Percentiles rank a stretch among this genome's conserved stretches.
Evolutionary conservation across 2,888 invertebrate genomes (phyloP).

Genomic region (Zootermopsis nevadensis): DNA sequence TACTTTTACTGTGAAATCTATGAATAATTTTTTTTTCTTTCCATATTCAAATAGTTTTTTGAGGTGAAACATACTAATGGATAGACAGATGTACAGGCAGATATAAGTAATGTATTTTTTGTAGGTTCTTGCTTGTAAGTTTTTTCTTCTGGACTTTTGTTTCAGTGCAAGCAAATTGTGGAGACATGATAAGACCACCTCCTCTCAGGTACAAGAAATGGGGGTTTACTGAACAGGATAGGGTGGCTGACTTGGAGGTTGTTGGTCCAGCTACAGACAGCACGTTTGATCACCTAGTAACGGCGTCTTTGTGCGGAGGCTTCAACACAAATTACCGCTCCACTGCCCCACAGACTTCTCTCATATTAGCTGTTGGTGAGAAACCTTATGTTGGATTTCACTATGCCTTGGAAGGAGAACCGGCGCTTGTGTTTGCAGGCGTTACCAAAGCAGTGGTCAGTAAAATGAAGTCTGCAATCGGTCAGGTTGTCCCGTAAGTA

Average conservation of each 20-base stretch:
- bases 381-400: slow-evolving; percentile 91
- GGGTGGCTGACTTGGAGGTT: slow-evolving; percentile 80
- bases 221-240: slow-evolving; percentile 82
- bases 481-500: slow-evolving; percentile 74
- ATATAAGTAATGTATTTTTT: no score
- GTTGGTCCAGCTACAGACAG: slow-evolving; percentile 78
- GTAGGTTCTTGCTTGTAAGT: no score
- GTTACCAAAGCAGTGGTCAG: slow-evolving; percentile 93
- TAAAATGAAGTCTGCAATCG: slow-evolving; percentile 80
- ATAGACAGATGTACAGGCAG: no score
- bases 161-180: slow-evolving; percentile 77
- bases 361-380: slow-evolving; percentile 82
- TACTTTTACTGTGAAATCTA: no score
- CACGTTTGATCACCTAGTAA: slow-evolving; percentile 87
- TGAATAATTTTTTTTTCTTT: no score
- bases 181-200: slow-evolving; percentile 68
- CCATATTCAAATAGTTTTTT: no score
- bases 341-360: slow-evolving; percentile 79
- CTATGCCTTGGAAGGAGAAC: slow-evolving; percentile 88
- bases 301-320: slow-evolving; percentile 82
- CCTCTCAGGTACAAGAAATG: slow-evolving; percentile 86
- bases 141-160: slow-evolving; percentile 45
- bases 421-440: slow-evolving; percentile 85
- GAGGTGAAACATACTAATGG: no score
- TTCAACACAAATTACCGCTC: slow-evolving; percentile 76